phyloP scores from a whole-genome alignment of 2,888 invertebrate species.

The Electrophaes corylata region DNA sequence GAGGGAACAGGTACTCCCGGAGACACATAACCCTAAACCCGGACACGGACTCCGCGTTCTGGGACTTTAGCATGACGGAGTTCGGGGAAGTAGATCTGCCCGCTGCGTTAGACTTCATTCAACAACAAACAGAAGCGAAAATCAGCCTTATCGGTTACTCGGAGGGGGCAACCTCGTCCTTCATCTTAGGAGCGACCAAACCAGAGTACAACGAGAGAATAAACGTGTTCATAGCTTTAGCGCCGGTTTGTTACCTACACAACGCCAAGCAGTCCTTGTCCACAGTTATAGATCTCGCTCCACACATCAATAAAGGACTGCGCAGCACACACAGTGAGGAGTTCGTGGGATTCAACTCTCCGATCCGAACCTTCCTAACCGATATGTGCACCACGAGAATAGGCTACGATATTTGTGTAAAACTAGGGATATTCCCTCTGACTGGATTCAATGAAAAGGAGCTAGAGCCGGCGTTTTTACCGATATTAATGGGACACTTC shows the following conservation, averaged over 20 bases:
- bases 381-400: conserved; percentile 18
- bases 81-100: conserved; percentile 88
- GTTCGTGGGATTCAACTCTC: conserved; percentile 28
- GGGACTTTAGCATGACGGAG: conserved; percentile 87
- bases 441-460: conserved; percentile 40
- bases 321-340: conserved; percentile 22
- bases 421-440: conserved; percentile 21
- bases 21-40: conserved; percentile 73
- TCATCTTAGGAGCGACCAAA: conserved; percentile 69
- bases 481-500: conserved; percentile 38
- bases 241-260: conserved; percentile 67
- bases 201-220: conserved; percentile 83
- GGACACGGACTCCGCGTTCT: conserved; percentile 62
- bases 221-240: conserved; percentile 71
- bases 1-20: conserved; percentile 86
- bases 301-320: conserved; percentile 23
- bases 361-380: conserved; percentile 19
- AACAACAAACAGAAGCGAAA: conserved; percentile 69
- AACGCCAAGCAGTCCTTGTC: conserved; percentile 35
- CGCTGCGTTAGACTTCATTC: conserved; percentile 75
- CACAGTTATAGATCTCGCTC: conserved; percentile 12
- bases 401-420: conserved; percentile 31
- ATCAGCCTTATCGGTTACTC: conserved; percentile 88
- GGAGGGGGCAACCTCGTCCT: conserved; percentile 83
- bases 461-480: conserved; percentile 42